Conservation (phyloP, 2,797 vertebrate species). For the Pogonophryne albipinna region DNA sequence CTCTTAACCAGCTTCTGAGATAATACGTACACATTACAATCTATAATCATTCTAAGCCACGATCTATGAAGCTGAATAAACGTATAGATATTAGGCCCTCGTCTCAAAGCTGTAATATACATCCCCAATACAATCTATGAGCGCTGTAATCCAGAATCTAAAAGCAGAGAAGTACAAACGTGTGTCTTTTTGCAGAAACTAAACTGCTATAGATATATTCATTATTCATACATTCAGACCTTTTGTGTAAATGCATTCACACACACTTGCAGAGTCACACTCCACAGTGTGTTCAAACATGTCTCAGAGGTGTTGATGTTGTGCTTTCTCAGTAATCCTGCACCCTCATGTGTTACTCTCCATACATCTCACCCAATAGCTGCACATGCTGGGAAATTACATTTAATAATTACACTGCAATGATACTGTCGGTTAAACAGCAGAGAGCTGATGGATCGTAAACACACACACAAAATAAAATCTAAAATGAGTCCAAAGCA, state of each 20-base stretch:
- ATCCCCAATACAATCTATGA: conserved; percentile 14
- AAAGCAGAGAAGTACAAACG: neutral
- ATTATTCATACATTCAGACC: neutral
- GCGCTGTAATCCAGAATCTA: conserved; percentile 20
- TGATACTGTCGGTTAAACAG: conserved; percentile 13
- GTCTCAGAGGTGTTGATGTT: too few species aligned
- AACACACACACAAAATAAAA: conserved; percentile 33
- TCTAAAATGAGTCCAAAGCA: neutral
- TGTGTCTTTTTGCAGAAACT: neutral
- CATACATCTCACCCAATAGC: neutral
- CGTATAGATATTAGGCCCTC: conserved; percentile 39
- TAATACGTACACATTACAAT: conserved; percentile 74
- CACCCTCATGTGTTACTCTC: too few species aligned
- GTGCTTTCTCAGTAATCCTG: too few species aligned
- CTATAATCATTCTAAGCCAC: conserved; percentile 71
- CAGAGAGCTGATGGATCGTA: conserved; percentile 12
- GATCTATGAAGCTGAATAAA: conserved; percentile 51
- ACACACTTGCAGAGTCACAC: neutral
- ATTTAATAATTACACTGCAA: conserved; percentile 15
- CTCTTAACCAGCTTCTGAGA: conserved; percentile 74
- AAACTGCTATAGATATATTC: neutral
- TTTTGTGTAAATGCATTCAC: conserved; percentile 1
- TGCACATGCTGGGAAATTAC: too few species aligned
- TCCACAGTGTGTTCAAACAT: too few species aligned
- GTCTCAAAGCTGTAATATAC: conserved; percentile 14